Base-by-base conservation (phyloP, 2,888 invertebrate genomes). In the Lochmaea crataegi region DNA sequence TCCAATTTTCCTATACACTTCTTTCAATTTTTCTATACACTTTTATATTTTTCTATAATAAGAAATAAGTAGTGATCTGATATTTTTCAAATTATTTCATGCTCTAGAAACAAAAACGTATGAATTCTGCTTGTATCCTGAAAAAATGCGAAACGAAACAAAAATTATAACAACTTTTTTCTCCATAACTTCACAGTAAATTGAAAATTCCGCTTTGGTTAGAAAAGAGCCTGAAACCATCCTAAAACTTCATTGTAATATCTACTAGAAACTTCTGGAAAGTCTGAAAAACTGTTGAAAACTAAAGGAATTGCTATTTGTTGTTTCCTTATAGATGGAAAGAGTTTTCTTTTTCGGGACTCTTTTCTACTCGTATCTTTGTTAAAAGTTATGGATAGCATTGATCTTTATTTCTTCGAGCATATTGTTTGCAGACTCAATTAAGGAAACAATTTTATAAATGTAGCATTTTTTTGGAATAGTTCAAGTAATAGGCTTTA, bases 301-400 rank as follows among this genome's bases (percentile, higher is more conserved):
- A 45, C 68, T 32, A 26, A 61, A 48, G 38, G 56, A 68, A 68
- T 68, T 61, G 68, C 61, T 61, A 68, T 68, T 68, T 68, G 68
- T 61, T 51, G 68, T 68, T 61, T 68, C 61, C 68, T 61, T 26
- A 68, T 68, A 61, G 61, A 57, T 18, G 68, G 26, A 61, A 68
- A 61, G 51, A 68, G 41, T 68, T 68, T 56, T 9, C 42, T 45
- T 60, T 68, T 68, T 60, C n/a, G 16, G 42, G 12, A 26, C 11
- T 22, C 12, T 42, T 67, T 22, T 66, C 41, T 18, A 18, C 38
- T 22, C 2, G 61, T 51, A 60, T 61, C 32, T n/a, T 58, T 58
- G 11, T 45, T 32, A 45, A 56, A 60, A 68, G 51, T 61, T 68
- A 51, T 32, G 48, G 51, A 65, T 18, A 14, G 1, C 12, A 60